Evolutionary conservation across 2,113 vertebrate genomes (phyloP).

Genomic region (Coryphaenoides rupestris): DNA sequence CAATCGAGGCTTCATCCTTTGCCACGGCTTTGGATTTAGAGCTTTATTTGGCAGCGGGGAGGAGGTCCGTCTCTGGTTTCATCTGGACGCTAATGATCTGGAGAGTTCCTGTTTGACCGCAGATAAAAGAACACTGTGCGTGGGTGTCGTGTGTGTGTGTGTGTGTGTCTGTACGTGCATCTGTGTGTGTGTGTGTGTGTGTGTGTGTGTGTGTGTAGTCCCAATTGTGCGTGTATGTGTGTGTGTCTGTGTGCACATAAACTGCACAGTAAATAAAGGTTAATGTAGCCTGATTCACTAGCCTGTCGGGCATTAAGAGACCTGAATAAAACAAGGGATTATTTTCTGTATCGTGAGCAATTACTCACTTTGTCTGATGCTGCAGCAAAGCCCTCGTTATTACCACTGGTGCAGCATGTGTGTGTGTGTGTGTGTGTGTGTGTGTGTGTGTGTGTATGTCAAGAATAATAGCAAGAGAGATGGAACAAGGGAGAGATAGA

Average conservation of each 20-base stretch:
- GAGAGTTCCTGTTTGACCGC: background rate
- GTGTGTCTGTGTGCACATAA: background rate
- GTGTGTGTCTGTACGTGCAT: background rate
- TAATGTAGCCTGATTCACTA: slow-evolving; percentile 1
- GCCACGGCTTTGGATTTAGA: background rate
- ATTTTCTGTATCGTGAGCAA: slow-evolving; percentile 25
- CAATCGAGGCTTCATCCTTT: slow-evolving; percentile 2
- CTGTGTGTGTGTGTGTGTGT: background rate
- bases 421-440: background rate
- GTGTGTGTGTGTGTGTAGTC: background rate
- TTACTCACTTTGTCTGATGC: slow-evolving; percentile 30
- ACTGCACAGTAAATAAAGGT: slow-evolving; percentile 4
- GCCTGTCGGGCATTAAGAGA: slow-evolving; percentile 6
- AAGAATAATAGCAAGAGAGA: background rate
- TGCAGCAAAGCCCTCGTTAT: slow-evolving; percentile 16
- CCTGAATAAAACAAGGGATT: slow-evolving; percentile 23
- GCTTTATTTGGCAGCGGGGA: background rate
- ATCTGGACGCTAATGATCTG: background rate
- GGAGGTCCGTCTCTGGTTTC: background rate
- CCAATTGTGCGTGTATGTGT: background rate
- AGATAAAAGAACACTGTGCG: too few relatives aligned
- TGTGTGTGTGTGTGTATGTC: background rate
- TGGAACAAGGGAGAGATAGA: background rate
- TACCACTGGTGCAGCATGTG: slow-evolving; percentile 10
- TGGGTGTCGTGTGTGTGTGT: too few relatives aligned